Conservation (phyloP, 2,888 invertebrate species). For the Dichetophora obliterata region DNA sequence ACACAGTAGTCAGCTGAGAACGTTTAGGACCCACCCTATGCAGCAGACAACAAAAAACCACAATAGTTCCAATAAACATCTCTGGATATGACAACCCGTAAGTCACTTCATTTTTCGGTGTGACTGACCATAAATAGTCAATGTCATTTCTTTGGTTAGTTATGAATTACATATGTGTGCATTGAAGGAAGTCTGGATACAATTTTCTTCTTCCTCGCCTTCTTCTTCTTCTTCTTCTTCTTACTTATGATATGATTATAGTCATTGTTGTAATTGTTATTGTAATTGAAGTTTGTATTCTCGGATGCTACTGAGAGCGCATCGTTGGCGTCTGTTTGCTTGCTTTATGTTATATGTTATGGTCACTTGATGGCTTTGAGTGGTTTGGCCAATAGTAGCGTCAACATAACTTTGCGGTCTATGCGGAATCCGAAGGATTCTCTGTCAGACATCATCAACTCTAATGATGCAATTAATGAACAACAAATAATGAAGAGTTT, state of each 20-base stretch:
- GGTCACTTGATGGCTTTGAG: slow-evolving; percentile 8
- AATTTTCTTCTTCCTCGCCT: too few species aligned
- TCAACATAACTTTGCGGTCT: slow-evolving; percentile 13
- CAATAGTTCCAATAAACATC: neutral
- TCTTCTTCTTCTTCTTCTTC: neutral
- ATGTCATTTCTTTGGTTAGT: slow-evolving; percentile 26
- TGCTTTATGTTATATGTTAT: neutral
- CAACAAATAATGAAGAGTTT: slow-evolving; percentile 6
- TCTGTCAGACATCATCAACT: neutral
- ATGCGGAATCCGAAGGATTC: neutral
- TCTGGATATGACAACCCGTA: neutral
- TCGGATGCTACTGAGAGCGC: neutral
- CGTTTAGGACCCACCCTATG: too few species aligned
- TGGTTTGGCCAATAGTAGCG: neutral
- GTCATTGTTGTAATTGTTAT: neutral
- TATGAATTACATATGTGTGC: slow-evolving; percentile 21
- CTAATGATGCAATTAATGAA: slow-evolving; percentile 21
- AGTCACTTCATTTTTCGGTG: neutral
- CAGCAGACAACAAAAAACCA: neutral
- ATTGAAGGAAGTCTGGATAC: neutral
- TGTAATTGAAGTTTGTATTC: neutral
- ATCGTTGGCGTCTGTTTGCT: neutral
- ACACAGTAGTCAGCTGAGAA: too few species aligned
- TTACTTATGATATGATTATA: neutral
- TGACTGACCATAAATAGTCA: slow-evolving; percentile 17